phyloP scores from a whole-genome alignment of 2,888 invertebrate species.

The Osmoderma eremita region DNA sequence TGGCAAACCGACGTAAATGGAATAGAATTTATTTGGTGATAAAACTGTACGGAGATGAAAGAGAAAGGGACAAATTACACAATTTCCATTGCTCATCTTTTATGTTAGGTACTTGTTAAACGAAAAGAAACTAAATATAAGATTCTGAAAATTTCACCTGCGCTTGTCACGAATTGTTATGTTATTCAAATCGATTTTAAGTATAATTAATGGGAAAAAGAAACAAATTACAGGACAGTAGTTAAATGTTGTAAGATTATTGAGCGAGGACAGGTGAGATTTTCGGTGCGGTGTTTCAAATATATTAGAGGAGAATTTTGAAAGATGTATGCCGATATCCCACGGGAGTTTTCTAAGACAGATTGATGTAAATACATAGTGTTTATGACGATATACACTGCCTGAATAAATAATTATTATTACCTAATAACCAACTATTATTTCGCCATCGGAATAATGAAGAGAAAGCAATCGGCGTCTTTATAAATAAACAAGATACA shows the following conservation, averaged over 20 bases:
- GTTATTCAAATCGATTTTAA: constrained; percentile 1
- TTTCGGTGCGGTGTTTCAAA: neutral
- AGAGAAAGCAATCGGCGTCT: constrained; percentile 27
- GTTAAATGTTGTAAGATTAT: constrained; percentile 14
- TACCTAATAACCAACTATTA: constrained; percentile 54
- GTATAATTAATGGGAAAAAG: constrained; percentile 39
- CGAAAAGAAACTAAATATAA: constrained; percentile 2
- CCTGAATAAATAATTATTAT: constrained; percentile 64
- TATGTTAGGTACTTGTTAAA: constrained; percentile 58
- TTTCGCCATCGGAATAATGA: constrained; percentile 34
- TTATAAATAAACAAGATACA: constrained; percentile 28
- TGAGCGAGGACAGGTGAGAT: neutral
- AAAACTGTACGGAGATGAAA: constrained; percentile 11
- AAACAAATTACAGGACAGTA: constrained; percentile 5
- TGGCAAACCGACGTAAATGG: too few relatives aligned
- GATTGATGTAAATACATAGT: constrained; percentile 64
- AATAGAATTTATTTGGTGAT: too few relatives aligned
- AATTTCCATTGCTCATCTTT: constrained; percentile 58
- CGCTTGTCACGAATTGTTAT: constrained; percentile 44
- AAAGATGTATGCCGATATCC: constrained; percentile 54
- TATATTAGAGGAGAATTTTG: constrained; percentile 20
- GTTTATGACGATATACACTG: constrained; percentile 65
- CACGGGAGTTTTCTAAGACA: constrained; percentile 56
- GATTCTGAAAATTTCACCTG: constrained; percentile 49
- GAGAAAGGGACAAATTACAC: constrained; percentile 15